phyloP scores from a whole-genome alignment of 2,113 vertebrate genomes.

The Macrotis lagotis region DNA sequence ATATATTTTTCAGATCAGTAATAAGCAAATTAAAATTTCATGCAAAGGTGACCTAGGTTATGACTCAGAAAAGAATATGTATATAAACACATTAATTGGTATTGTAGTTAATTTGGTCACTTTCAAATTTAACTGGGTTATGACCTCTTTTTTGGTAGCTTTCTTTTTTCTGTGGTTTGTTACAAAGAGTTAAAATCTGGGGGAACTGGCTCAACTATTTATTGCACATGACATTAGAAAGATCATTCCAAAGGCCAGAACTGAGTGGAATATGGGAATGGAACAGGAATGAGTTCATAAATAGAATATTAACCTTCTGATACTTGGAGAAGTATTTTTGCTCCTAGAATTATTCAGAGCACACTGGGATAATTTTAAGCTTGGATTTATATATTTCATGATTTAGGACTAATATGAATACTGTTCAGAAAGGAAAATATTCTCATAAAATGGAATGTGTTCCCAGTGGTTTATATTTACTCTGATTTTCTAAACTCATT shows the following conservation, averaged over 20 bases:
- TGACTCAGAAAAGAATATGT: background rate
- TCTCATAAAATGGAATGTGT: constrained; percentile 1
- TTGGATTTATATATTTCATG: background rate
- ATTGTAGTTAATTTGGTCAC: background rate
- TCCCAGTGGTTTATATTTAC: background rate
- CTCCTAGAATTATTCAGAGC: constrained; percentile 26
- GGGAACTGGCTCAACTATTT: constrained; percentile 60
- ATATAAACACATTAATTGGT: background rate
- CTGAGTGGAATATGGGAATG: constrained; percentile 57
- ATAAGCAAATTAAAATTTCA: background rate
- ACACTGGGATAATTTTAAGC: constrained; percentile 26
- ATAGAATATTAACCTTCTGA: constrained; percentile 58
- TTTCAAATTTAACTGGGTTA: background rate
- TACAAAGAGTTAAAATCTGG: constrained; percentile 43
- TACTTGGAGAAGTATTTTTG: constrained; percentile 56
- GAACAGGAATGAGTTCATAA: constrained; percentile 47
- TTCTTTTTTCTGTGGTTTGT: background rate
- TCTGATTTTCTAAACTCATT: constrained; percentile 19
- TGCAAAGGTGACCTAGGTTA: background rate
- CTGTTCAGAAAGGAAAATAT: constrained; percentile 30
- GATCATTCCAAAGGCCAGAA: constrained; percentile 17
- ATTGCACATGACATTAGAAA: constrained; percentile 47
- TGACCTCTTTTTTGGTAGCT: background rate
- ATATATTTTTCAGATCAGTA: background rate
- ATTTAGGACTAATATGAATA: background rate